These are phyloP conservation scores for Oreochromis mossambicus DNA, from an alignment of 2,797 vertebrate species.

Conservation along the genomic window DNA sequence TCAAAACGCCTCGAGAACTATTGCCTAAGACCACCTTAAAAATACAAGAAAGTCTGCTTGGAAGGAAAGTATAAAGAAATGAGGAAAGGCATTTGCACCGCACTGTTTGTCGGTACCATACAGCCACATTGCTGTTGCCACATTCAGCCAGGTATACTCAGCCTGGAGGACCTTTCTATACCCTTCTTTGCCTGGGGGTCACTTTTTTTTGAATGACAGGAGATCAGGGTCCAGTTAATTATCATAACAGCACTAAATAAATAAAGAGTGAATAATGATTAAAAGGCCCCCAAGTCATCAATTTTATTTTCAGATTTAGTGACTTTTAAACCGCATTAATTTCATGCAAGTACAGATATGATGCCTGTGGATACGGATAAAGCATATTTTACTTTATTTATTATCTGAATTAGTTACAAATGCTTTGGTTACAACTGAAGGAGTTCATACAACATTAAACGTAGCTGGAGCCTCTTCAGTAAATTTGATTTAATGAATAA, in stretches of 20 bases:
- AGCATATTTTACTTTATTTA: background rate
- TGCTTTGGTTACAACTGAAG: background rate
- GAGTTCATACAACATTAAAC: background rate
- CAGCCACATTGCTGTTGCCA: background rate
- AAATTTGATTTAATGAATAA: background rate
- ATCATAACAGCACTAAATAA: background rate
- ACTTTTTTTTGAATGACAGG: fast-evolving
- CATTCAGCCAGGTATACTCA: background rate
- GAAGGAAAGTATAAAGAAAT: background rate
- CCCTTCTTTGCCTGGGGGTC: background rate
- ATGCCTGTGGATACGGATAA: background rate
- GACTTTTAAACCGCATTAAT: background rate
- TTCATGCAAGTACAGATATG: background rate
- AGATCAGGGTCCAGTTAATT: background rate
- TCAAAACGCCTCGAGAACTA: background rate
- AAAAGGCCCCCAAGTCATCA: background rate
- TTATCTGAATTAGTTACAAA: background rate
- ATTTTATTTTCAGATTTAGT: background rate
- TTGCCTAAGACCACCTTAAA: background rate
- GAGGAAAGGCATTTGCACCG: background rate
- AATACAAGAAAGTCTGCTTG: background rate
- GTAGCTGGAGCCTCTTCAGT: background rate
- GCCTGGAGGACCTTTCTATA: background rate
- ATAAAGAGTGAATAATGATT: background rate
- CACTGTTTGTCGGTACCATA: fast-evolving